Percentiles rank a stretch among this genome's conserved stretches.
Conservation (phyloP, 2,797 vertebrate species). For the Scarus forsteni region DNA sequence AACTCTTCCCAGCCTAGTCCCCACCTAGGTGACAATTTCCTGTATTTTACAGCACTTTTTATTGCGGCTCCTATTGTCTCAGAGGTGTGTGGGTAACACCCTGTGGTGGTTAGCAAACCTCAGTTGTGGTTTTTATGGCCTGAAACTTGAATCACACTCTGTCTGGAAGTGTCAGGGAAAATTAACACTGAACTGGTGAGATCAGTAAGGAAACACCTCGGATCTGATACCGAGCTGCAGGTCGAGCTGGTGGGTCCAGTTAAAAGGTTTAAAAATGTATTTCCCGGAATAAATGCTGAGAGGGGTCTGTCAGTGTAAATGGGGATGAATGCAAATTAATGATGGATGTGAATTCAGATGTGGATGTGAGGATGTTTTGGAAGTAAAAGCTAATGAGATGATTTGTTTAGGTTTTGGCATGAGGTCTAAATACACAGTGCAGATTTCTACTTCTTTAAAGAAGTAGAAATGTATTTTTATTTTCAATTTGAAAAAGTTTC, state of each 20-base stretch:
- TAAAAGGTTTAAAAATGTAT: slow-evolving; percentile 51
- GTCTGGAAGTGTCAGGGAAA: slow-evolving; percentile 52
- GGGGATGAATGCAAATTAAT: slow-evolving; percentile 44
- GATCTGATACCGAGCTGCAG: slow-evolving; percentile 37
- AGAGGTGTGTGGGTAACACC: slow-evolving; percentile 73
- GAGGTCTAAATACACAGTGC: no score
- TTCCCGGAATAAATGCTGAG: slow-evolving; percentile 69
- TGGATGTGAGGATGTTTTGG: slow-evolving; percentile 32
- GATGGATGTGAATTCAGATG: slow-evolving; percentile 70
- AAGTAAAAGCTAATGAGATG: no score
- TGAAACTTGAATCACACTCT: slow-evolving; percentile 60
- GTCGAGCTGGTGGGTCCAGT: slow-evolving; percentile 58
- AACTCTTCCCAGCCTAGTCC: slow-evolving; percentile 20
- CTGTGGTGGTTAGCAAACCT: slow-evolving; percentile 59
- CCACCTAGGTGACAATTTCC: slow-evolving; percentile 61
- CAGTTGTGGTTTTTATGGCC: slow-evolving; percentile 59
- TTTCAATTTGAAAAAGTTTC: no score
- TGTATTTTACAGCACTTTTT: slow-evolving; percentile 73
- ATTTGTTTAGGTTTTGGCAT: no score
- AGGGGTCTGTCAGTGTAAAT: slow-evolving; percentile 64
- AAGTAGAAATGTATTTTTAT: no score
- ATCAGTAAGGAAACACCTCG: slow-evolving; percentile 15
- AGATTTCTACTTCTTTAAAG: no score
- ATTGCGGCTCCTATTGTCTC: slow-evolving; percentile 64
- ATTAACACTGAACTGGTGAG: slow-evolving; percentile 65